Base-by-base conservation (phyloP, 37 sponge, comb jelly and placozoan species). In the Cliona cf. orientalis region DNA sequence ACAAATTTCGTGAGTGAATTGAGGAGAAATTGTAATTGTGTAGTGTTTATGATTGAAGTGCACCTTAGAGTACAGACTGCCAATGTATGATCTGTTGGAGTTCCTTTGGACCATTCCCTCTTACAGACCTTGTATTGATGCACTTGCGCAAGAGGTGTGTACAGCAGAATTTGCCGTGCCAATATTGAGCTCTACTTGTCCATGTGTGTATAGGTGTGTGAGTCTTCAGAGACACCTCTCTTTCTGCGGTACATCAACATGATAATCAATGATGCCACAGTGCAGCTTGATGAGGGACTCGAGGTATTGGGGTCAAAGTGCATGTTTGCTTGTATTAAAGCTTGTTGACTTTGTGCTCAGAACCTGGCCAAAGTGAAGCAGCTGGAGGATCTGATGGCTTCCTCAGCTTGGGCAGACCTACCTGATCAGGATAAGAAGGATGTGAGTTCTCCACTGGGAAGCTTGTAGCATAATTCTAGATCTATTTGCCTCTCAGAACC, bases 231-330 rank as follows among this genome's bases (percentile, higher is more conserved):
- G 42, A 67, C 74, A 32, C 90, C 93, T 21, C 34, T 87, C 5
- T 94, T 95, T 23, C 88, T 95, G 25, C 41, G 80, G 36, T 99
- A 97, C 67, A 82, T 97, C 61, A 94, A 99, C 78, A 90, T 97
- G 89, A 84, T 99, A 59, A 46, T 99, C 26, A 99, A 99, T 80
- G 99, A 99, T 80, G 94, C 97, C 58, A 96, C 87, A 23, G 77
- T 95, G n/a, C 87, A 96, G 60, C 80, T 99, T 46, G 99, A 99
- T 41, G 93, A 95, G 45, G 91, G 90, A 65, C 69, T 99, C 2
- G 82, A 92, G 65, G 91, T 91, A 7, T 26, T 67, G 40, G 37
- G 5, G 31, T 32, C 19, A 4, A 5, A 4, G 36, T 36, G 5
- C 17, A 37, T 2, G 6, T 67, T 4, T 35, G 40, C 6, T 11